These are phyloP conservation scores for Gryllus bimaculatus DNA, from an alignment of 1,140 invertebrate species.

Conservation along the genomic window DNA sequence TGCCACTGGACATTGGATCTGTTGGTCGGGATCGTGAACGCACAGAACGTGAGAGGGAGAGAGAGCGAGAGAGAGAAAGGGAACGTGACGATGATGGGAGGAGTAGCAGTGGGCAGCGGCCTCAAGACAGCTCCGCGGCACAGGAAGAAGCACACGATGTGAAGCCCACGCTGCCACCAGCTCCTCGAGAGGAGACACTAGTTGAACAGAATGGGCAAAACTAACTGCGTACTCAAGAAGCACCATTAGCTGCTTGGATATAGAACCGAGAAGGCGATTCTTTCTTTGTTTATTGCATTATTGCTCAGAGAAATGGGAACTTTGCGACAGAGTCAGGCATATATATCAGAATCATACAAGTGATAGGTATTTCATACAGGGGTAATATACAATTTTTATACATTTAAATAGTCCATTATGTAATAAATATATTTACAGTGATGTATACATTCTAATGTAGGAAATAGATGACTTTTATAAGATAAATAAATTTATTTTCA, in stretches of 20 bases:
- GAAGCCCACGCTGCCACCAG: neutral
- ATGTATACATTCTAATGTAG: conserved; percentile 5
- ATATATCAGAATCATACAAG: conserved; percentile 5
- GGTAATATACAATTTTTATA: conserved; percentile 6
- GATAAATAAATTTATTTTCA: conserved; percentile 6
- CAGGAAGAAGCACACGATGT: conserved; percentile 14
- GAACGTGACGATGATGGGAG: conserved; percentile 20
- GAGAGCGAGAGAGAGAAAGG: conserved; percentile 36
- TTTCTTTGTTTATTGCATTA: neutral
- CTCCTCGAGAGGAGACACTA: conserved; percentile 18
- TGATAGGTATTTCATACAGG: conserved; percentile 1
- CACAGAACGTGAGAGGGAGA: conserved; percentile 50
- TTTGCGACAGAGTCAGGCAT: neutral
- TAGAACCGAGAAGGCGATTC: neutral
- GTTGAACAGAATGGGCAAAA: conserved; percentile 23
- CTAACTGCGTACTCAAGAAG: conserved; percentile 10
- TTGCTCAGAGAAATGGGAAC: neutral
- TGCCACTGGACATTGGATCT: conserved; percentile 39
- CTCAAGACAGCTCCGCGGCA: conserved; percentile 14
- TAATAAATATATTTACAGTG: conserved; percentile 1
- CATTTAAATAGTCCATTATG: conserved; percentile 1
- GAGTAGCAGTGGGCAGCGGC: conserved; percentile 11
- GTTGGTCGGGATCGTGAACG: conserved; percentile 35
- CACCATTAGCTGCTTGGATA: neutral
- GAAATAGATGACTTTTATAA: conserved; percentile 2